Conservation (phyloP, 2,888 invertebrate genomes). For the Drosophila nigricruria region DNA sequence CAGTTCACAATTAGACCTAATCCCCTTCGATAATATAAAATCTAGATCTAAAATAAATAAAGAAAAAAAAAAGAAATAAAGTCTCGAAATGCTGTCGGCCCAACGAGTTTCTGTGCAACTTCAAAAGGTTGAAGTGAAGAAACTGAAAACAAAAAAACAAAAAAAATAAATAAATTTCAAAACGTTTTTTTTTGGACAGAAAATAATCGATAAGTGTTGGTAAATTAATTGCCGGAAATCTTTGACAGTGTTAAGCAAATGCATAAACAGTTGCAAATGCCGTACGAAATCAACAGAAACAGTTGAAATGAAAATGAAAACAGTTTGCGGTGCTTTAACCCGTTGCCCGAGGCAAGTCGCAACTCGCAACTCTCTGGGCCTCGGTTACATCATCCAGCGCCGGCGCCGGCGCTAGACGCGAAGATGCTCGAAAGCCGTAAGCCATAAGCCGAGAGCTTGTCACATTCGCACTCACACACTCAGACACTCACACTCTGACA, state of each 20-base stretch:
- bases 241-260: slow-evolving; percentile 29
- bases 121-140: slow-evolving; percentile 26
- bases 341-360: slow-evolving; percentile 38
- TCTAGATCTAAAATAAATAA: slow-evolving; percentile 44
- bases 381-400: slow-evolving; percentile 50
- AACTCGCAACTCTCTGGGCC: slow-evolving; percentile 19
- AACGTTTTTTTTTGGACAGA: slow-evolving; percentile 10
- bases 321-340: slow-evolving; percentile 41
- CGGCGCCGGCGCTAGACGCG: slow-evolving; percentile 53
- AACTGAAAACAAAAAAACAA: neutral
- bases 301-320: slow-evolving; percentile 1
- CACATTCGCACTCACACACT: slow-evolving; percentile 6
- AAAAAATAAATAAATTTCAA: neutral
- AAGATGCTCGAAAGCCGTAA: slow-evolving; percentile 64
- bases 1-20: slow-evolving; percentile 69
- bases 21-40: slow-evolving; percentile 51
- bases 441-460: slow-evolving; percentile 1
- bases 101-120: slow-evolving; percentile 42
- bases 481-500: slow-evolving; percentile 8
- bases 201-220: slow-evolving; percentile 14
- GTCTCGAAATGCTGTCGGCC: slow-evolving; percentile 2
- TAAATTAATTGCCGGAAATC: slow-evolving; percentile 42
- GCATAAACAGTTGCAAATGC: slow-evolving; percentile 30
- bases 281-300: neutral
- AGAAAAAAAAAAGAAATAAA: neutral